Evolutionary conservation across 2,113 vertebrate genomes (phyloP).

Genomic region (Bothrops jararaca): DNA sequence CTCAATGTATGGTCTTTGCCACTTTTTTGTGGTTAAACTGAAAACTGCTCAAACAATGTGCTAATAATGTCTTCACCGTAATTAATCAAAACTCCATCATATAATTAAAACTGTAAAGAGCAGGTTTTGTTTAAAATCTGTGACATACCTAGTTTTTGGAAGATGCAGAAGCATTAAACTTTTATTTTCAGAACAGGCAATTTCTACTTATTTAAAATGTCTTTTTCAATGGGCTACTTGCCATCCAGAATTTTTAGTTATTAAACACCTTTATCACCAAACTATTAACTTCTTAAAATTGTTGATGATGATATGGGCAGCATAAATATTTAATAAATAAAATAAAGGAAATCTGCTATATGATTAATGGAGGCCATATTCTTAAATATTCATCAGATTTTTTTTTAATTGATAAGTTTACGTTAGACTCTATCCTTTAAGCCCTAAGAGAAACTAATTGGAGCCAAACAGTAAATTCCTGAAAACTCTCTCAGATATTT

Average conservation of each 20-base stretch:
- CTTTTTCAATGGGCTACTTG: not conserved
- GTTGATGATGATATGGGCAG: not conserved
- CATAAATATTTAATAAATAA: not conserved
- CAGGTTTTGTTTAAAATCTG: not conserved
- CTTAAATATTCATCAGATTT: not conserved
- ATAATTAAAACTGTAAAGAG: not conserved
- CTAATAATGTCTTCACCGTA: not conserved
- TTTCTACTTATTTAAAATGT: not conserved
- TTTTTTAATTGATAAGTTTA: not conserved
- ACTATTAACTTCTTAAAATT: not conserved
- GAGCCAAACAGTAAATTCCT: slow-evolving; percentile 12
- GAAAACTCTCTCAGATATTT: not conserved
- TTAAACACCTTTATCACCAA: not conserved
- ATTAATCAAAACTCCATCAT: not conserved
- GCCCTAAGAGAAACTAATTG: not conserved
- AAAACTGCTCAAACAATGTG: not conserved
- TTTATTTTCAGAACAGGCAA: not conserved
- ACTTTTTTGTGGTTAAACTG: not conserved
- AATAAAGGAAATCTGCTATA: not conserved
- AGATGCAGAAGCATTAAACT: not conserved
- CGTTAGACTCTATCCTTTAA: not conserved
- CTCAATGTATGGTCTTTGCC: not conserved
- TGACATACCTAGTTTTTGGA: not conserved
- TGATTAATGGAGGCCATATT: not conserved
- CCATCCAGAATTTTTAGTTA: not conserved